Evolutionary conservation across 2,113 vertebrate species (phyloP), one percentile per base, ranked within the genome.

Genomic region (Ptilorrhoa leucosticta): DNA sequence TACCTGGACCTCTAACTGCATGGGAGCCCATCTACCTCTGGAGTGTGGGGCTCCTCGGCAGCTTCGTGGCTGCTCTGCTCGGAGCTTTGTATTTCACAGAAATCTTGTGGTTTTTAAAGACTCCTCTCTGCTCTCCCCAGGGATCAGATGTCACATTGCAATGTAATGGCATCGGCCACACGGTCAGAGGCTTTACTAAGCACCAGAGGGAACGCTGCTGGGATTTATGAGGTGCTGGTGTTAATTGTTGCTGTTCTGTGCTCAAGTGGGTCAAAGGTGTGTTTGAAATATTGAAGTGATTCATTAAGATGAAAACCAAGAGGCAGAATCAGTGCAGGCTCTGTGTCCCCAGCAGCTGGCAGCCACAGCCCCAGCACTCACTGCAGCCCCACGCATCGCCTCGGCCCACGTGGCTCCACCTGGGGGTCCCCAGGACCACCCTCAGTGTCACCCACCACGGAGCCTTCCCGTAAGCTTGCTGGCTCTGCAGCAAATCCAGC

Each of bases 381-480:
- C 18, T 10, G 47, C 12, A 28, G 27, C 22, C 42, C 51, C 68
- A 50, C 4, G 0, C 23, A 21, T 8, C 1, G 0, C 22, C 66
- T 6, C 0, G 0, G 20, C 73, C 73, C 58, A 9, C 0, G 1
- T 1, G 2, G 28, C 30, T 64, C 44, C 2, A 1, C 9, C 1
- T 0, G 28, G 7, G 53, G 19, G 20, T 42, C 56, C 44, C 28
- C 5, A 10, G 47, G 17, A 10, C 33, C 64, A 31, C 26, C n/a
- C n/a, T 37, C 4, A 0, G 11, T 5, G 13, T 17, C 27, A 53
- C 37, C 51, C 37, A 35, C 37, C 3, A 1, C 61, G 33, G 14
- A 1, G 1, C 16, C 48, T 76, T 12, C 2, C 44, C n/a, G 3
- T 1, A 1, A 50, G 6, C 37, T 83, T 10, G 5, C 50, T 37